phyloP scores from a whole-genome alignment of 2,797 vertebrate genomes.

The Sitta carolinensis region DNA sequence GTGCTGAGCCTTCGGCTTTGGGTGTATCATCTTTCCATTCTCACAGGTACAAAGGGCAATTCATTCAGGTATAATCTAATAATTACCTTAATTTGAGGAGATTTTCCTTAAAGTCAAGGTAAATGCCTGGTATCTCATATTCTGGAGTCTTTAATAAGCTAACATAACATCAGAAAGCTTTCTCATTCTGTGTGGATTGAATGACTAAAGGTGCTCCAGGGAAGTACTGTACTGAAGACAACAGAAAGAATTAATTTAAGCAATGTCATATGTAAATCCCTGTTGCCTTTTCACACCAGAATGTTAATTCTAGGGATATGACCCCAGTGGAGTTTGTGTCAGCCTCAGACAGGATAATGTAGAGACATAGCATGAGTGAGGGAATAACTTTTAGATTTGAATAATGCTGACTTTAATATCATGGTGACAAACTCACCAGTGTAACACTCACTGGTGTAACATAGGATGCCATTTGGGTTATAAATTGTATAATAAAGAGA shows the following conservation, averaged over 20 bases:
- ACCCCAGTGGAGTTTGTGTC: constrained; percentile 46
- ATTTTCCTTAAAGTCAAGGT: constrained; percentile 49
- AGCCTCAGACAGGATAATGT: constrained; percentile 36
- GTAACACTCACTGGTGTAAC: neutral
- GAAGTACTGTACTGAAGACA: constrained; percentile 50
- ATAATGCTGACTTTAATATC: constrained; percentile 36
- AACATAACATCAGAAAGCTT: constrained; percentile 27
- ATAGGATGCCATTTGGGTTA: neutral
- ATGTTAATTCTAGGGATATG: constrained; percentile 52
- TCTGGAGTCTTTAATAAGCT: constrained; percentile 51
- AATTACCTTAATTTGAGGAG: constrained; percentile 34
- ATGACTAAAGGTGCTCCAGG: constrained; percentile 62
- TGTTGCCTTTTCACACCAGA: constrained; percentile 44
- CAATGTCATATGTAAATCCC: constrained; percentile 56
- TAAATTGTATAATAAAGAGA: neutral
- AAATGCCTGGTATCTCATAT: constrained; percentile 42
- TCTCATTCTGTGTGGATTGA: constrained; percentile 19
- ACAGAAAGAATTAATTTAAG: constrained; percentile 67
- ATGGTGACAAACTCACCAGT: constrained; percentile 35
- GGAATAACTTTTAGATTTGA: constrained; percentile 36
- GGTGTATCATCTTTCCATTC: constrained; percentile 38
- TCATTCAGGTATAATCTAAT: constrained; percentile 14
- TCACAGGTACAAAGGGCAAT: constrained; percentile 34
- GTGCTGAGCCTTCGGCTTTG: constrained; percentile 48
- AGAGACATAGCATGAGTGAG: neutral